Evolutionary conservation across 2,797 vertebrate genomes (phyloP), one percentile per base, ranked within the genome.

Genomic region (Tarsius wallacei): DNA sequence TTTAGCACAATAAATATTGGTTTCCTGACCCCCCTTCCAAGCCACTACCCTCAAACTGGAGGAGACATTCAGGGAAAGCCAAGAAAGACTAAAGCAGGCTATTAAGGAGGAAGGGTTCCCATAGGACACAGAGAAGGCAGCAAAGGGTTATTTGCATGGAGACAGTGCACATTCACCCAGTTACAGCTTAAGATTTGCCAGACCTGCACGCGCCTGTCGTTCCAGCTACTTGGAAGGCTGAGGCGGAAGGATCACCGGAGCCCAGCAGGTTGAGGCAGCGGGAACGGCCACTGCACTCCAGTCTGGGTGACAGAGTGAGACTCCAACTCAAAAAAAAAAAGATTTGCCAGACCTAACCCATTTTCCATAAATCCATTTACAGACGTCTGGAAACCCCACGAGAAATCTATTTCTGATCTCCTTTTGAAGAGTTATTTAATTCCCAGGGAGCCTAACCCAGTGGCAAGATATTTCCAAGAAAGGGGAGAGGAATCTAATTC

Each of bases 321-420:
- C n/a, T n/a, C n/a, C n/a, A n/a, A n/a, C n/a, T n/a, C n/a, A n/a
- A n/a, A n/a, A n/a, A n/a, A n/a, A n/a, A n/a, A n/a, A n/a, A n/a
- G 94, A 96, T 87, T 95, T 89, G 49, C 84, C 94, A 84, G 94
- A 88, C 68, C 84, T 95, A 97, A 92, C 85, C 85, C 97, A 74
- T 96, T 97, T 98, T 96, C 91, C 74, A 64, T 81, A 98, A 95
- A 90, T 90, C 88, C 93, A 93, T 90, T 97, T 96, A 87, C 78
- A 63, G 74, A 86, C 42, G 5, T 93, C 94, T 90, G 77, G 95
- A 97, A 97, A 74, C 78, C 92, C 95, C 77, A 91, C 81, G 97
- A 96, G 95, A 97, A 96, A 97, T 97, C 95, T 98, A 95, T 97
- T 97, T 97, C 94, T 93, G 94, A 95, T 98, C 93, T 97, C 78